Evolutionary conservation across 2,113 vertebrate species (phyloP).

Genomic region (Melanocharis versteri): DNA sequence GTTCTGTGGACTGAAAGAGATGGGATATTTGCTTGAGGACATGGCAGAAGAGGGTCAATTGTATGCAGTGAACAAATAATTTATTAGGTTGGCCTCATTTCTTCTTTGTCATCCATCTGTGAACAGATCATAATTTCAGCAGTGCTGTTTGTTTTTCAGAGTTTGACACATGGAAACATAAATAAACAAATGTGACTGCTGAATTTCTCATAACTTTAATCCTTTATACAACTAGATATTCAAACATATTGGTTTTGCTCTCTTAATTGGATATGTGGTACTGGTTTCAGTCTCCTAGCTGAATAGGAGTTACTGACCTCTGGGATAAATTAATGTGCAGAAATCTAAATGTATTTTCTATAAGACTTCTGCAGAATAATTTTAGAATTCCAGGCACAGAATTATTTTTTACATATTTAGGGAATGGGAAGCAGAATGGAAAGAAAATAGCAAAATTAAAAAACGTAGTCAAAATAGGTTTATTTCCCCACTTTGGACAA

Average conservation of each 20-base stretch:
- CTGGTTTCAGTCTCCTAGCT: not conserved
- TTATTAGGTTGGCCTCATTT: conserved; percentile 53
- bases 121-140: not conserved
- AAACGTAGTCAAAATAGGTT: not conserved
- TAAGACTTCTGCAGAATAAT: not conserved
- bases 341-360: not conserved
- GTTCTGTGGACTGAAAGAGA: not conserved
- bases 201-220: conserved; percentile 11
- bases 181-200: conserved; percentile 2
- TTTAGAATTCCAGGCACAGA: not conserved
- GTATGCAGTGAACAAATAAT: conserved; percentile 50
- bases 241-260: not conserved
- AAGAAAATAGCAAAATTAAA: not conserved
- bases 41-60: not conserved
- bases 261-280: not conserved
- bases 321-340: not conserved
- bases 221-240: not conserved
- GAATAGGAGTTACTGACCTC: not conserved
- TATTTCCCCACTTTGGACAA: not conserved
- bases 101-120: conserved; percentile 40
- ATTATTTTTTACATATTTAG: not conserved
- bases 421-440: not conserved
- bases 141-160: conserved; percentile 16
- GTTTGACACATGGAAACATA: not conserved
- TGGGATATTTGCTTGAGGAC: conserved; percentile 38